Percentiles rank a stretch among this genome's conserved stretches.
Evolutionary conservation across 2,797 vertebrate species (phyloP).

Genomic region (Poecilia picta): DNA sequence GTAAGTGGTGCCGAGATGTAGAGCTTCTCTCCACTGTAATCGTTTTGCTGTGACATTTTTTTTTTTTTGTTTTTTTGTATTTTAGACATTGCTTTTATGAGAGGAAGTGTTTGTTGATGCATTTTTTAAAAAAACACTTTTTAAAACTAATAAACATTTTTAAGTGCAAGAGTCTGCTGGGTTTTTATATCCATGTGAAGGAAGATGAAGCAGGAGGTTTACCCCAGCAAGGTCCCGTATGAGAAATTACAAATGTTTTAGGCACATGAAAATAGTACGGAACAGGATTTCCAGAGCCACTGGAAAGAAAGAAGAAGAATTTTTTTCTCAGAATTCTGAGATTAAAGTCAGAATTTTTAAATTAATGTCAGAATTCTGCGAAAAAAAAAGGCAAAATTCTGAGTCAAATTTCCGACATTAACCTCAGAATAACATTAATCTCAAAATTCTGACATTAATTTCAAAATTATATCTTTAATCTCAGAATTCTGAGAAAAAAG

Average conservation of each 20-base stretch:
- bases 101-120: slow-evolving; percentile 93
- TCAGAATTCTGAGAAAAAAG: no score
- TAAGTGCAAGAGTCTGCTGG: slow-evolving; percentile 66
- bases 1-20: slow-evolving; percentile 86
- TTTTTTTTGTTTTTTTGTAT: slow-evolving; percentile 88
- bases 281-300: no score
- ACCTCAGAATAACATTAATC: no score
- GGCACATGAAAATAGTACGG: not conserved
- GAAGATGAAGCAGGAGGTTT: not conserved
- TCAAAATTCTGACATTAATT: no score
- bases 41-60: slow-evolving; percentile 81
- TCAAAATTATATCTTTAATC: no score
- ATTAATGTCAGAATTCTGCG: no score
- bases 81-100: slow-evolving; percentile 91
- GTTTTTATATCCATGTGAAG: slow-evolving; percentile 14
- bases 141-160: slow-evolving; percentile 91
- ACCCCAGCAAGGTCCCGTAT: no score
- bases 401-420: no score
- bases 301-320: no score
- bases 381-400: no score
- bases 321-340: no score
- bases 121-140: slow-evolving; percentile 86
- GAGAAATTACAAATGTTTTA: not conserved
- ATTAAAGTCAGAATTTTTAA: no score
- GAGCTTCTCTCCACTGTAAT: slow-evolving; percentile 83